Conservation (phyloP, 2,797 vertebrate genomes). For the Pagetopsis macropterus region DNA sequence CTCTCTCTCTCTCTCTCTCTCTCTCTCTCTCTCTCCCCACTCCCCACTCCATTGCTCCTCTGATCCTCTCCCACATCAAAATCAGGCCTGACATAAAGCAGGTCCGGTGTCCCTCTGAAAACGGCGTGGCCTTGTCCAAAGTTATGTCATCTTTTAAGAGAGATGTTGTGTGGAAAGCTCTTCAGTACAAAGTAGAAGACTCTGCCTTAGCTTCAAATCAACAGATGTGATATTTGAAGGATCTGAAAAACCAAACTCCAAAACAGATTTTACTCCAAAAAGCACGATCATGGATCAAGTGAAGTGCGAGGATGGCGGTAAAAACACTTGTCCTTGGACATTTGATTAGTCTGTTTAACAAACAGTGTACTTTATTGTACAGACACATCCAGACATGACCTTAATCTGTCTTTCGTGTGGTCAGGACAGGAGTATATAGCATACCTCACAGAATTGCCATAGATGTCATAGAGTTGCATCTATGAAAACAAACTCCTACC, state of each 20-base stretch:
- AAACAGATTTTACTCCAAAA: not conserved
- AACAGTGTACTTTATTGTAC: not conserved
- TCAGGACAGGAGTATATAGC: slow-evolving; percentile 1
- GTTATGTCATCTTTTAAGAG: slow-evolving; percentile 59
- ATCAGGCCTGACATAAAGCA: slow-evolving; percentile 60
- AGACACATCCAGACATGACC: not conserved
- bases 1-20: slow-evolving; percentile 57
- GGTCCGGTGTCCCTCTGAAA: slow-evolving; percentile 51
- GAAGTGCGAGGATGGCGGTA: not conserved
- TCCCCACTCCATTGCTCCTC: slow-evolving; percentile 39
- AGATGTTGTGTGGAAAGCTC: slow-evolving; percentile 24
- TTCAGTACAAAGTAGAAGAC: slow-evolving; percentile 8
- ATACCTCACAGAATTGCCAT: not conserved
- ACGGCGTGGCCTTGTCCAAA: slow-evolving; percentile 33
- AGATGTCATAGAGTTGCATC: slow-evolving; percentile 10
- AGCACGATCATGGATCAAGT: not conserved
- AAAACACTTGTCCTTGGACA: not conserved
- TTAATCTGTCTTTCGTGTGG: not conserved
- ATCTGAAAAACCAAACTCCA: slow-evolving; percentile 12
- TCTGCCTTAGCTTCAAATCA: slow-evolving; percentile 6
- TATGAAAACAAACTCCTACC: not conserved
- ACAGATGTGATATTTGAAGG: slow-evolving; percentile 15
- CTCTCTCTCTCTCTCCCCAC: slow-evolving; percentile 52
- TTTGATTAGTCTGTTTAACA: not conserved
- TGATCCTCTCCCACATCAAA: slow-evolving; percentile 59